Base-by-base conservation (phyloP, 2,113 vertebrate species). In the Amazona vittata region DNA sequence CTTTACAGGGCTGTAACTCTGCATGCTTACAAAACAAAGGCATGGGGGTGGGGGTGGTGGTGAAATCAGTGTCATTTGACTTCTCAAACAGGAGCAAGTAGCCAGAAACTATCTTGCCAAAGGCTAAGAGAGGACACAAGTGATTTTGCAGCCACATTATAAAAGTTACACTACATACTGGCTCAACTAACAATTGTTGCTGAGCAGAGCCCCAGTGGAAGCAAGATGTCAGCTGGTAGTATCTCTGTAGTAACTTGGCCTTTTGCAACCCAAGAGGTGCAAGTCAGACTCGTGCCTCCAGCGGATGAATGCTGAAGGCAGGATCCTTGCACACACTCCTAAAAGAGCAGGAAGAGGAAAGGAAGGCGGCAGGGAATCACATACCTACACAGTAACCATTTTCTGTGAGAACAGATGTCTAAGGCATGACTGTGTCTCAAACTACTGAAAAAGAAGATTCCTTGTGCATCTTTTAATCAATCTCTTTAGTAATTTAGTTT, bases 21-120 rank as follows among this genome's bases (percentile, higher is more conserved):
- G 47, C 18, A 9, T 25, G 31, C 47, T 80, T 41, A 85, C 84
- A 82, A 83, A 88, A 92, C 73, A 89, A 86, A 95, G 76, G 75
- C 29, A 22, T 29, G 49, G 28, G 41, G 59, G 75, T 55, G 47
- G 57, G 12, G 46, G 44, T 9, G 22, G 29, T 41, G 53, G 28
- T 15, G 57, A 94, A 86, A 83, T 68, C 80, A 31, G 31, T 17
- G 29, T 71, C 73, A 81, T 55, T 55, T 86, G 74, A 83, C 53
- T 89, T 63, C 79, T 53, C 63, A 80, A 83, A 59, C 37, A 76
- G 16, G 25, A 95, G 41, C 59, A 33, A 83, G 53, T 13, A 92
- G 86, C 71, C 92, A 94, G 93, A 57, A 88, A n/a, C 46, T 55
- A 41, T 20, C 73, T 70, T 52, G 55, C 53, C 68, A 70, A 75